Conservation (phyloP, 2,113 vertebrate genomes). For the Nematolebias whitei region DNA sequence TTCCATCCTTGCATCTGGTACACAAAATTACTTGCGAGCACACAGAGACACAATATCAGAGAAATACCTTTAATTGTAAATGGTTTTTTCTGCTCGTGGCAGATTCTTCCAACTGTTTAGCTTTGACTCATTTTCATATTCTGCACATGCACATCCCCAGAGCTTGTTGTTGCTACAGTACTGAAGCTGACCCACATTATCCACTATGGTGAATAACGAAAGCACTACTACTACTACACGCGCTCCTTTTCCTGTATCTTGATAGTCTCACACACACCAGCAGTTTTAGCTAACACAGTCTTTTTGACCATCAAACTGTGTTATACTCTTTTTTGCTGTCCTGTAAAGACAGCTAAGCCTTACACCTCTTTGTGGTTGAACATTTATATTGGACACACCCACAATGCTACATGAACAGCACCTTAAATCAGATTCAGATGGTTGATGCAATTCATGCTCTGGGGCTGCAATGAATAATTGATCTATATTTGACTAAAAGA, state of each 20-base stretch:
- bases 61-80: neutral
- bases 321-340: neutral
- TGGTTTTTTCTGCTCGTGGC: neutral
- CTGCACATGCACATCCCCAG: constrained; percentile 24
- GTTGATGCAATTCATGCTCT: constrained; percentile 46
- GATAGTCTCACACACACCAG: constrained; percentile 1
- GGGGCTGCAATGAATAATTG: constrained; percentile 37
- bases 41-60: neutral
- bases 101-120: constrained; percentile 1
- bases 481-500: constrained; percentile 8
- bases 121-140: constrained; percentile 20
- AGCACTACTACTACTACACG: constrained; percentile 32
- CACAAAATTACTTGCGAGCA: neutral
- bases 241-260: constrained; percentile 1
- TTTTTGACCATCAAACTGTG: constrained; percentile 8
- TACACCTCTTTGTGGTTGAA: constrained; percentile 1
- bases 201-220: constrained; percentile 55
- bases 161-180: constrained; percentile 32
- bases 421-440: constrained; percentile 15
- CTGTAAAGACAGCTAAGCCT: constrained; percentile 4
- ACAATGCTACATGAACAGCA: constrained; percentile 1
- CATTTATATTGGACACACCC: constrained; percentile 8
- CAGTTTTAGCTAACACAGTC: constrained; percentile 6
- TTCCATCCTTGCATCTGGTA: constrained; percentile 6
- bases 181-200: constrained; percentile 70